Conservation (phyloP, 2,888 invertebrate genomes). For the Tubulanus polymorphus region DNA sequence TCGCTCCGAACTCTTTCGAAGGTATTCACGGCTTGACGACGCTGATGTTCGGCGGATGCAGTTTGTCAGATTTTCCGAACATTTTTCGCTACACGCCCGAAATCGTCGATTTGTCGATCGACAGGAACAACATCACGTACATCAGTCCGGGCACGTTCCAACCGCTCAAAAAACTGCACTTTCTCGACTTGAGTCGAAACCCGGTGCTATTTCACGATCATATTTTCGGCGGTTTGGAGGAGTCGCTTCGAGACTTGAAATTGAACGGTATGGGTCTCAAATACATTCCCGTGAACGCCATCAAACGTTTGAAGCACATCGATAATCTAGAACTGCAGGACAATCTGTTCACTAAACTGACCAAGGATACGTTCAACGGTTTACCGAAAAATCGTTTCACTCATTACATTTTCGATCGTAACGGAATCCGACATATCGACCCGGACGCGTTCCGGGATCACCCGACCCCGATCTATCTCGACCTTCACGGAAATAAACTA, state of each 20-base stretch:
- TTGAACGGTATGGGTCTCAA: background rate
- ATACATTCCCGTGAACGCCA: background rate
- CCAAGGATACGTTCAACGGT: background rate
- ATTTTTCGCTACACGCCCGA: background rate
- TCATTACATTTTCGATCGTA: background rate
- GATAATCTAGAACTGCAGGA: constrained; percentile 1
- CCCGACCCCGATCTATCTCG: background rate
- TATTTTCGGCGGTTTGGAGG: background rate
- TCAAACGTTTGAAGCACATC: background rate
- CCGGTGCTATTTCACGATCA: background rate
- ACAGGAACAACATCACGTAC: background rate
- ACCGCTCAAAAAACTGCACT: background rate
- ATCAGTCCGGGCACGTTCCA: background rate
- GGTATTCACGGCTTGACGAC: background rate
- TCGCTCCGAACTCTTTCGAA: background rate
- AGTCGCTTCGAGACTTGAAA: background rate
- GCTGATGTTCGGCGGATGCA: background rate
- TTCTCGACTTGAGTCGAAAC: background rate
- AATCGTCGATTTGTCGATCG: background rate
- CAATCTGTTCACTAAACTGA: background rate
- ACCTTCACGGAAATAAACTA: background rate
- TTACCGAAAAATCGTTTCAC: background rate
- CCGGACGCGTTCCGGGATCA: background rate
- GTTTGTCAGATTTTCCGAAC: background rate
- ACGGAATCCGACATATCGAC: background rate